Base-by-base conservation (phyloP, 53 echinoderm and acorn worm species). In the Zoroaster sp. region DNA sequence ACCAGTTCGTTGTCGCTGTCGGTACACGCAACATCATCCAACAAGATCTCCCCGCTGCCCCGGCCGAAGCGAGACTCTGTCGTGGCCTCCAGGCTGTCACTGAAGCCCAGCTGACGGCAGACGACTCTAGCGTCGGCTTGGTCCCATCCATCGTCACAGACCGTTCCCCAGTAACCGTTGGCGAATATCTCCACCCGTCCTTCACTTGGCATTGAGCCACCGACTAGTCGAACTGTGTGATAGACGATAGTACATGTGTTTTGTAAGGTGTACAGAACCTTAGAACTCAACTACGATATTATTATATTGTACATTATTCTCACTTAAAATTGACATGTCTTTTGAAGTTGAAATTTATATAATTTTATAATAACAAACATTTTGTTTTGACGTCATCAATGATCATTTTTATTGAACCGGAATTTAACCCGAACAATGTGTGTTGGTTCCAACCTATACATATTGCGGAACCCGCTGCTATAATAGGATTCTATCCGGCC, bases 71-170 rank as follows among this genome's bases (percentile, higher is more conserved):
- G 85, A 47, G 85, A 70, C 72, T 7, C 32, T 2, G 17, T 7
- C 0, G 70, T 85, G 9, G 71, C 85, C 71, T 85, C 77, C 3
- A 65, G 77, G 23, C 63, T 28, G 28, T 59, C 28, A n/a, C 21
- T 39, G 59, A 33, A 87, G 46, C 87, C 87, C 15, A 87, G 54
- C 59, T 87, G 87, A 10, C 74, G 47, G n/a, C 87, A 87, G 31
- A 53, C 87, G 30, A 87, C 75, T 3, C 33, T 11, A 2, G 87
- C 87, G 2, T 38, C 75, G n/a, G 18, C 33, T 13, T 5, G 3
- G 15, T 23, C 59, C 87, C 87, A 87, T 0, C 5, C 13, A 35
- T 87, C 75, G 36, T 87, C 75, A 55, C 87, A 87, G 41, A 87
- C 74, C 3, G 87, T 63, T n/a, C 73, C 87, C 87, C 87, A 87